Evolutionary conservation across 2,113 vertebrate genomes (phyloP).

Genomic region (Ia io): DNA sequence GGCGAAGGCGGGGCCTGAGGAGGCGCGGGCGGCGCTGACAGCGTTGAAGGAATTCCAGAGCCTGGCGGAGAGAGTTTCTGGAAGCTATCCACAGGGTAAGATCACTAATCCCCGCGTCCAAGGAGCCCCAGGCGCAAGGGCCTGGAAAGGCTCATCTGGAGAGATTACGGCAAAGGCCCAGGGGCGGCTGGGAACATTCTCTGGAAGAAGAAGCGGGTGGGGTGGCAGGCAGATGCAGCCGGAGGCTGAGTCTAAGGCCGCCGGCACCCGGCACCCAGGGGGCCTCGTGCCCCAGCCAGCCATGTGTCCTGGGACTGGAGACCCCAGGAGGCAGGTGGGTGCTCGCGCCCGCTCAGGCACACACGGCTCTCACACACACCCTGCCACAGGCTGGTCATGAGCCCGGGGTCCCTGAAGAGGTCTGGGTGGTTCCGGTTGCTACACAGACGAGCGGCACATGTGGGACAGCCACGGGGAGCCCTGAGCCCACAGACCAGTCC

Average conservation of each 20-base stretch:
- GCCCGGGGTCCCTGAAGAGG: background rate
- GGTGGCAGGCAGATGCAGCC: too few species aligned
- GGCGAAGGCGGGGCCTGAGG: fast-evolving
- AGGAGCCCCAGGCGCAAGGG: background rate
- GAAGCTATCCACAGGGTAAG: background rate
- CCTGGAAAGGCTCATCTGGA: background rate
- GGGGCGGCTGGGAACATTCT: background rate
- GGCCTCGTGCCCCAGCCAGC: fast-evolving
- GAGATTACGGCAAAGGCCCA: background rate
- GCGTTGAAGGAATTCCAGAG: background rate
- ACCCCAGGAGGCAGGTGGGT: fast-evolving
- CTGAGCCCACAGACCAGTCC: background rate
- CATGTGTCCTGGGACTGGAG: fast-evolving
- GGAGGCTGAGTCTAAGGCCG: background rate
- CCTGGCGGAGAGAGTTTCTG: background rate
- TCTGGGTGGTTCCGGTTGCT: fast-evolving
- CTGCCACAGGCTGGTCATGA: background rate
- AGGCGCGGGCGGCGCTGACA: background rate
- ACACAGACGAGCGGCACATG: fast-evolving
- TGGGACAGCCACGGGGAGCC: fast-evolving
- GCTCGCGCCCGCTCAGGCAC: fast-evolving
- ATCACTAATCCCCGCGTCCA: background rate
- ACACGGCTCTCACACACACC: fast-evolving
- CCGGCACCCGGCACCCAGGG: background rate
- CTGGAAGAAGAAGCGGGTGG: background rate